These are phyloP conservation scores for Geopemphigus sp. DNA, from an alignment of 1,140 invertebrate genomes.

Conservation along the genomic window DNA sequence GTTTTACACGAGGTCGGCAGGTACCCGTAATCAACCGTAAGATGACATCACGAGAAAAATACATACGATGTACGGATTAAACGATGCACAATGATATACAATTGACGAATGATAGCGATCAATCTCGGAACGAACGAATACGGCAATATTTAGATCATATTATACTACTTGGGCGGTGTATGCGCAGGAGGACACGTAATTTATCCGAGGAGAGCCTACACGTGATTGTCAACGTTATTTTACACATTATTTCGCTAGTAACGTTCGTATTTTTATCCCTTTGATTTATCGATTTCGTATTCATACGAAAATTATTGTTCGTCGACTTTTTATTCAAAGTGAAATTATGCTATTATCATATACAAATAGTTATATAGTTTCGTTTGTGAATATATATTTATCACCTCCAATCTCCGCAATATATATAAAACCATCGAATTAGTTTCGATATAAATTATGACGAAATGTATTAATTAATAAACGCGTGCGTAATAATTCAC, in stretches of 20 bases:
- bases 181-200: too few species aligned
- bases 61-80: background rate
- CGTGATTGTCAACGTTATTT: background rate
- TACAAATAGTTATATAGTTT: background rate
- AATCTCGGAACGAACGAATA: background rate
- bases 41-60: background rate
- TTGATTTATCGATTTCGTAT: too few species aligned
- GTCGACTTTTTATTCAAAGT: background rate
- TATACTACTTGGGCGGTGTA: too few species aligned
- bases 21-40: too few species aligned
- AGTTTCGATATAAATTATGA: too few species aligned
- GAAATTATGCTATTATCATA: background rate
- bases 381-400: background rate
- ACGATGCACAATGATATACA: background rate
- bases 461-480: too few species aligned
- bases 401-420: background rate
- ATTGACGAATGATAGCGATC: background rate
- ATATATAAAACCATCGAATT: background rate
- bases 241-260: background rate
- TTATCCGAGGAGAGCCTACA: background rate
- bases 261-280: too few species aligned
- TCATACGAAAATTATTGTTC: too few species aligned
- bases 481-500: too few species aligned
- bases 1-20: background rate
- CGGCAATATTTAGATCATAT: background rate